Conservation (phyloP, 2,888 invertebrate species). For the Eristalinus aeneus region DNA sequence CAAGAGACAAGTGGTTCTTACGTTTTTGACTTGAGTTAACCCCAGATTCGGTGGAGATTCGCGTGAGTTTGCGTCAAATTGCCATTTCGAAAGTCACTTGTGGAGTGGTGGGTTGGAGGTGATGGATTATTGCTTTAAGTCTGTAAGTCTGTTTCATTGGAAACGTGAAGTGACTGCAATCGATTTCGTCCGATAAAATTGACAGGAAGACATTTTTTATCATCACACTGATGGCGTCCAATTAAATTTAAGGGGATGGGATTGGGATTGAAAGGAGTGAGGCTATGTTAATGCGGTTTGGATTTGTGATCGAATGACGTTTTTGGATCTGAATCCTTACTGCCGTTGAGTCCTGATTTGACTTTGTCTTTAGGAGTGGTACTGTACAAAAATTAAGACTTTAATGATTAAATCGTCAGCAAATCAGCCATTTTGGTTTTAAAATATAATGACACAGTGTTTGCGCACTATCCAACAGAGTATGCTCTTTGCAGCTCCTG, state of each 20-base stretch:
- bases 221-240: neutral
- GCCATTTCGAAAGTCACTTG: neutral
- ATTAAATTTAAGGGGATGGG: neutral
- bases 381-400: too few relatives aligned
- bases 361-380: too few relatives aligned
- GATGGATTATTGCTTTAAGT: neutral
- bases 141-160: neutral
- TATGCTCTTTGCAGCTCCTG: too few relatives aligned
- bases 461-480: too few relatives aligned
- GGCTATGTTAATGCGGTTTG: too few relatives aligned
- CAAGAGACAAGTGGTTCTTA: neutral
- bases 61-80: neutral
- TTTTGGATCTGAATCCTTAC: too few relatives aligned
- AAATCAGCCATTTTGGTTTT: too few relatives aligned
- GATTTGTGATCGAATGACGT: too few relatives aligned
- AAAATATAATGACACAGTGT: too few relatives aligned
- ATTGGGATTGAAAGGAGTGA: neutral
- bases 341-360: too few relatives aligned
- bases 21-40: constrained; percentile 12
- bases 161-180: neutral
- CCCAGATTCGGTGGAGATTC: neutral
- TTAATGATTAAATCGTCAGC: too few relatives aligned
- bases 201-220: neutral
- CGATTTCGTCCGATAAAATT: neutral
- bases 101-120: neutral